Conservation (phyloP, 2,888 invertebrate genomes). For the Polymixis flavicincta region DNA sequence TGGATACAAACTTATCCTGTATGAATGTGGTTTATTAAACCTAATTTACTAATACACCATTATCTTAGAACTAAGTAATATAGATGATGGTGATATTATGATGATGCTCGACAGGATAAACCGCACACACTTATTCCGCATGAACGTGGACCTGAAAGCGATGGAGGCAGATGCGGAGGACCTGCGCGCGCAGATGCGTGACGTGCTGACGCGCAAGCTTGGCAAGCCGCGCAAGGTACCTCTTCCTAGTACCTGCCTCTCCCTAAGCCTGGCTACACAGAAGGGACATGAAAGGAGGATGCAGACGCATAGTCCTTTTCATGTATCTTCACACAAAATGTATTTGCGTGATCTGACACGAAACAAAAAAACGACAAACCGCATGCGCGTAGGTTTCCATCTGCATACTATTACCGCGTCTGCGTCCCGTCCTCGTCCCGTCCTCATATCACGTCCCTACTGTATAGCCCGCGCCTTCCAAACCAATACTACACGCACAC, state of each 20-base stretch:
- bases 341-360: background rate
- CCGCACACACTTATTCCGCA: conserved; percentile 92
- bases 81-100: background rate
- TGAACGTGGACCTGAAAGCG: conserved; percentile 92
- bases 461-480: background rate
- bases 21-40: too few species aligned
- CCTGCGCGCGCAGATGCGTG: conserved; percentile 89
- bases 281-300: background rate
- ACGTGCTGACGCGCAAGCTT: conserved; percentile 83
- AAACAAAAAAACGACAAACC: background rate
- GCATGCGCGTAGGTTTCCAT: background rate
- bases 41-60: background rate
- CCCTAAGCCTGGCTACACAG: background rate
- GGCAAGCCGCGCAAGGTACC: conserved; percentile 79
- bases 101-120: conserved; percentile 88
- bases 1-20: too few species aligned
- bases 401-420: too few species aligned
- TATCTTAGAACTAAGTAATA: background rate
- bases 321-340: background rate
- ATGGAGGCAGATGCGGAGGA: conserved; percentile 91
- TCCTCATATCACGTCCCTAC: background rate
- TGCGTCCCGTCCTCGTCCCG: too few species aligned
- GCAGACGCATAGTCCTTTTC: background rate
- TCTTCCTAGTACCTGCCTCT: too few species aligned
- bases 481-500: background rate